Conservation (phyloP, 2,888 invertebrate genomes). For the Parnassius smintheus region DNA sequence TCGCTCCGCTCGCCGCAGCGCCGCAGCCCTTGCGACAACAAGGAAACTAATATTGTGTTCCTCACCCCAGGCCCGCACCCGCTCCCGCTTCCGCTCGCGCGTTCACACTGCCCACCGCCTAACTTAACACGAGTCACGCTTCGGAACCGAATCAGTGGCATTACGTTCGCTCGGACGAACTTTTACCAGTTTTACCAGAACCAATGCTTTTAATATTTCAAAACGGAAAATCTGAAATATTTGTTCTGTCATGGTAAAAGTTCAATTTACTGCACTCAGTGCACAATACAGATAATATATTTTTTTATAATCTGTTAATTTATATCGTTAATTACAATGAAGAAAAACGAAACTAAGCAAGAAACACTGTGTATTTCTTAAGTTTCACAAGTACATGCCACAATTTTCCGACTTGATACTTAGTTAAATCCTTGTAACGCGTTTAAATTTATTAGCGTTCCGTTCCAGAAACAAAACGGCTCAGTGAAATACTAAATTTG, state of each 20-base stretch:
- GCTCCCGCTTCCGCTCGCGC: constrained; percentile 52
- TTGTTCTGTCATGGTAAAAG: constrained; percentile 24
- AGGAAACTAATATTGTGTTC: constrained; percentile 82
- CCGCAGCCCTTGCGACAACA: constrained; percentile 82
- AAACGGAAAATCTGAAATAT: constrained; percentile 9
- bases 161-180: constrained; percentile 18
- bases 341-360: not conserved
- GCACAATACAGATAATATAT: constrained; percentile 6
- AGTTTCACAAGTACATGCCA: not conserved
- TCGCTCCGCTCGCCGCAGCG: constrained; percentile 77
- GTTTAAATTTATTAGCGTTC: constrained; percentile 16
- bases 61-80: constrained; percentile 65
- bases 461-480: constrained; percentile 9
- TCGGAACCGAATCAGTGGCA: constrained; percentile 25
- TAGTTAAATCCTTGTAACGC: not conserved
- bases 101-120: constrained; percentile 63
- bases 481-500: constrained; percentile 8
- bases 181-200: constrained; percentile 27
- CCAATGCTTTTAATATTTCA: constrained; percentile 15
- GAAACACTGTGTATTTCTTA: constrained; percentile 14
- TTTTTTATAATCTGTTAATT: not conserved
- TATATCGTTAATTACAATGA: not conserved
- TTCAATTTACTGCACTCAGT: constrained; percentile 15
- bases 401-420: not conserved
- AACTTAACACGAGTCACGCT: constrained; percentile 32